Base-by-base conservation (phyloP, 1,140 invertebrate genomes). In the Mactra quadrangularis region DNA sequence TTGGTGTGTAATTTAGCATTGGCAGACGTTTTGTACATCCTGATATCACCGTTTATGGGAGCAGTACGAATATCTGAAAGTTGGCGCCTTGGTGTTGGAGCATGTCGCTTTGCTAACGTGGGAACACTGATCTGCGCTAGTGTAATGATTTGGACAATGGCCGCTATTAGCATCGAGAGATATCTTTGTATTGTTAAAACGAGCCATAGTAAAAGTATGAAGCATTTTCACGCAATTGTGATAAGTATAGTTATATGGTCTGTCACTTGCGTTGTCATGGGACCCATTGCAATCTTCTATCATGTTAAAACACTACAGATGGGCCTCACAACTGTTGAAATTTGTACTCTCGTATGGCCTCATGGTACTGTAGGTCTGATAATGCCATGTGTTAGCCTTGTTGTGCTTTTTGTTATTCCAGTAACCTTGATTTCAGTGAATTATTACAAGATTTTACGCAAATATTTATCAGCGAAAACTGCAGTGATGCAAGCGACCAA, bases 141-240 rank as follows among this genome's bases (percentile, higher is more conserved):
- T 45, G 88, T 87, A 6, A 85, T 86, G 41, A 89, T 90, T 29
- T 91, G 90, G 90, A 90, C 89, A 0, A 88, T 91, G 90, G 86
- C 87, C 0, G 68, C 88, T 22, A 90, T 91, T 1, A 90, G 90
- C 52, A 82, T 91, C 19, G 90, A 91, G 70, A 82, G 90, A 55
- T 88, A 89, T 52, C 71, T 86, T 1, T 88, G 87, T 27, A 91
- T 89, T 29, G 87, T 83, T n/a, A 82, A 60, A 41, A 75, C 31
- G 6, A 15, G 71, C 4, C 31, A 62, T 11, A 27, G 50, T 15
- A 87, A 82, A 31, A 82, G 84, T 57, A 60, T 89, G 13, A 75
- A 82, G 7, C 85, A 84, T n/a, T 22, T 19, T n/a, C 64, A 82
- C 52, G 86, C 85, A 7, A 29, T 87, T 0, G 1, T 71, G 13